These are phyloP conservation scores for Tachysurus vachellii DNA, from an alignment of 2,113 vertebrate genomes.

Conservation along the genomic window DNA sequence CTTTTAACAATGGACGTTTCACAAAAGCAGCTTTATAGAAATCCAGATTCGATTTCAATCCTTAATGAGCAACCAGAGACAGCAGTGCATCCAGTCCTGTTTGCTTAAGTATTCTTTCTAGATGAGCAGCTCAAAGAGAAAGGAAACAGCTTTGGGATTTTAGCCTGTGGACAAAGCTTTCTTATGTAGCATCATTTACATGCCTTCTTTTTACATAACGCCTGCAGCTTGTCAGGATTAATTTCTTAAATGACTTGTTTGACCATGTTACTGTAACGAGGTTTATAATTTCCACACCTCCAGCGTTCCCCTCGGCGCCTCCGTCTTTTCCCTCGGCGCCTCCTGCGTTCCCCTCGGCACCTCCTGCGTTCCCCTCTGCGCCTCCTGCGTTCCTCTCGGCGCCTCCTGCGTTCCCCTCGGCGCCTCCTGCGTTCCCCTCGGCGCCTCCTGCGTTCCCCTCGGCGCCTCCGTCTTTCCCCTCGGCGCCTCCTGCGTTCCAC, in stretches of 20 bases:
- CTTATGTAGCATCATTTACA: neutral
- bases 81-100: neutral
- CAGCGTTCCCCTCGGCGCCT: no score
- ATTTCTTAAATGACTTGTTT: neutral
- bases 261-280: neutral
- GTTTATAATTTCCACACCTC: neutral
- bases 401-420: no score
- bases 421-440: no score
- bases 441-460: no score
- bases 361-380: no score
- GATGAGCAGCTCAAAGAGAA: neutral
- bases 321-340: no score
- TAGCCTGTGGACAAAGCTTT: neutral
- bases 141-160: neutral
- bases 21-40: neutral
- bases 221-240: neutral
- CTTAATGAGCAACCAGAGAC: neutral
- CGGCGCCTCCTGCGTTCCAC: no score
- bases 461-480: no score
- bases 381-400: no score
- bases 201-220: neutral
- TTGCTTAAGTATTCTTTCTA: neutral
- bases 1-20: neutral
- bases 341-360: no score
- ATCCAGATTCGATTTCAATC: neutral